These are phyloP conservation scores for Peucedramus taeniatus DNA, from an alignment of 2,113 vertebrate species.

Conservation along the genomic window DNA sequence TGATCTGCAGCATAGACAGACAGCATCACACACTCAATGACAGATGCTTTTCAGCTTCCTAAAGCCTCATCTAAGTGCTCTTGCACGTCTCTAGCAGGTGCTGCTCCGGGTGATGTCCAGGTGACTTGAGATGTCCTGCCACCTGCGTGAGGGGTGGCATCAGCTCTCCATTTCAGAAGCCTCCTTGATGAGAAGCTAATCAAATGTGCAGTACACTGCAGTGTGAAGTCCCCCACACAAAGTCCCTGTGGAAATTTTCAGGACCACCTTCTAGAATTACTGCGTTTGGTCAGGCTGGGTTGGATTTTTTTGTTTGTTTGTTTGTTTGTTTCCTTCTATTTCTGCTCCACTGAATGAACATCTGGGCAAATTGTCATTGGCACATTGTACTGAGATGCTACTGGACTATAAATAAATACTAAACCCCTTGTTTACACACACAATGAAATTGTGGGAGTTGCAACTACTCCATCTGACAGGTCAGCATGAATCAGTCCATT, in stretches of 20 bases:
- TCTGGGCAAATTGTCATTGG: neutral
- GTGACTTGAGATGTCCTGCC: neutral
- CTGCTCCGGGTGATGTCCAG: neutral
- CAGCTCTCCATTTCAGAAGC: neutral
- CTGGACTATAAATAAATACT: neutral
- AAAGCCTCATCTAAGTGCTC: neutral
- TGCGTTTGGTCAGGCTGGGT: neutral
- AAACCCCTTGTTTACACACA: neutral
- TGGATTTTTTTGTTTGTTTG: neutral
- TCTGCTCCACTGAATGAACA: neutral
- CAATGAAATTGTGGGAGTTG: neutral
- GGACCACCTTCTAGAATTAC: neutral
- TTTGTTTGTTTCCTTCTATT: neutral
- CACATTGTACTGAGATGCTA: neutral
- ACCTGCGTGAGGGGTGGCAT: neutral
- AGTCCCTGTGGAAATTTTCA: neutral
- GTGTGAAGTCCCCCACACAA: neutral
- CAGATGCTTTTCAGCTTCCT: neutral
- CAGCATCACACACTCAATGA: neutral
- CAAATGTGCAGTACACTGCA: neutral
- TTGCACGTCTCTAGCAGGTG: fast-evolving
- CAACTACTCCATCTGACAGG: neutral
- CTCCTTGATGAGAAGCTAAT: neutral
- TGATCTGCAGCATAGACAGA: neutral
- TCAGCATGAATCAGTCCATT: neutral